Evolutionary conservation across 37 sponge, comb jelly and placozoan genomes (phyloP), one percentile per base, ranked within the genome.

Genomic region (Oscarella lobularis): DNA sequence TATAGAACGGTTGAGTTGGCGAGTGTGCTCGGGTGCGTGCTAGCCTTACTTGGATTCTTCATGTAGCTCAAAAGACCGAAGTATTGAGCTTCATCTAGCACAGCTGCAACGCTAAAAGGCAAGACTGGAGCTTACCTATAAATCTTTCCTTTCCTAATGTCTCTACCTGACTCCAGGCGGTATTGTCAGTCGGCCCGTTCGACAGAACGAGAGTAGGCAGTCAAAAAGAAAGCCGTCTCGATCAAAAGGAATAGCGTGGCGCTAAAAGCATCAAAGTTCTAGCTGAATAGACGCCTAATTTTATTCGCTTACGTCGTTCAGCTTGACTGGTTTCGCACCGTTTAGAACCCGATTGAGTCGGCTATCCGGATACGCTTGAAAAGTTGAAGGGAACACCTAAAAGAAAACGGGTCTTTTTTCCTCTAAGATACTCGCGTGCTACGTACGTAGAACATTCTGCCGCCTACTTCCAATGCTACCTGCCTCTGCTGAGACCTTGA

Each of bases 141-240:
- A 27, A 20, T 20, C 60, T 48, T 27, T 20, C 20, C 9, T 27
- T 48, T 9, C 20, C 14, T 27, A 20, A 9, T 48, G 20, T 20
- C 20, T 27, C 9, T 20, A 48, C 60, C 60, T 76, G 54, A 76
- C 40, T 38, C 36, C 40, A 20, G 77, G 55, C 2, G 77, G 77
- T 20, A 76, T n/a, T 38, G 40, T 48, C 31, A 76, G 77, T n/a
- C 77, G 27, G 2, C 77, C 77, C 2, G 77, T 76, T 27, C 77
- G 77, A 29, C n/a, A 40, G 32, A 76, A 76, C 3, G 55, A 35
- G 54, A 76, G 55, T n/a, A 76, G 36, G 5, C 40, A 38, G 6
- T 76, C 77, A 32, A 76, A 76, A 38, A 76, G 2, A 32, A 27
- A 41, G 3, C 77, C 70, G 31, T 76, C 77, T 20, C 77, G 40